phyloP scores from a whole-genome alignment of 2,888 invertebrate genomes.

The Drosophila kuntzei region DNA sequence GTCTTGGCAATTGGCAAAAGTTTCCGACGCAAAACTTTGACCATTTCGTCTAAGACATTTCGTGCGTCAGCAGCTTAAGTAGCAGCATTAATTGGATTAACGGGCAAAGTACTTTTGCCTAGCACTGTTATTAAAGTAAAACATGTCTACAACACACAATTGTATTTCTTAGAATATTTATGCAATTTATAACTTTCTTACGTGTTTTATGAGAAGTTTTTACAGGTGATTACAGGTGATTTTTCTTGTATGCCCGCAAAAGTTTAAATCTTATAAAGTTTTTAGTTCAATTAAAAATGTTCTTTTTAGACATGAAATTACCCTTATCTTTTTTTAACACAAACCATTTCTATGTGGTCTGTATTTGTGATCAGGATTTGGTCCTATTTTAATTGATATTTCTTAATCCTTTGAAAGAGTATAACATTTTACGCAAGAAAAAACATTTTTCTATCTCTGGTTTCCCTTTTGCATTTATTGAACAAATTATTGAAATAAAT shows the following conservation, averaged over 20 bases:
- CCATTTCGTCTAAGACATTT: slow-evolving; percentile 34
- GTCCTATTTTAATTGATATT: no score
- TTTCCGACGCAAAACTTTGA: slow-evolving; percentile 52
- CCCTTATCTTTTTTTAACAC: not conserved
- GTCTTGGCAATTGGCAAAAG: slow-evolving; percentile 50
- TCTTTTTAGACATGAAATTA: not conserved
- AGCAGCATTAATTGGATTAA: slow-evolving; percentile 46
- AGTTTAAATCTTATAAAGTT: not conserved
- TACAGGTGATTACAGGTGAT: not conserved
- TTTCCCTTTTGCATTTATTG: no score
- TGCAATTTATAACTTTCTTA: slow-evolving; percentile 4
- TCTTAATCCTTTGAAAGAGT: no score
- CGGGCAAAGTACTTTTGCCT: slow-evolving; percentile 29
- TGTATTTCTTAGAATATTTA: slow-evolving; percentile 6
- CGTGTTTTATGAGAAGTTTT: not conserved
- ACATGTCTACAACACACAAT: slow-evolving; percentile 11
- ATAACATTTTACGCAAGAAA: no score
- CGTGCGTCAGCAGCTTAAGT: slow-evolving; percentile 38
- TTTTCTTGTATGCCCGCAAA: not conserved
- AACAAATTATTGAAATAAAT: no score
- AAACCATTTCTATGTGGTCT: no score
- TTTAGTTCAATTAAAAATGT: not conserved
- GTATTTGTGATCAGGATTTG: no score
- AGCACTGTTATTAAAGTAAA: slow-evolving; percentile 19
- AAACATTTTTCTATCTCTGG: no score